Base-by-base conservation (phyloP, 2,888 invertebrate genomes). In the Drosophila pseudotakahashii region DNA sequence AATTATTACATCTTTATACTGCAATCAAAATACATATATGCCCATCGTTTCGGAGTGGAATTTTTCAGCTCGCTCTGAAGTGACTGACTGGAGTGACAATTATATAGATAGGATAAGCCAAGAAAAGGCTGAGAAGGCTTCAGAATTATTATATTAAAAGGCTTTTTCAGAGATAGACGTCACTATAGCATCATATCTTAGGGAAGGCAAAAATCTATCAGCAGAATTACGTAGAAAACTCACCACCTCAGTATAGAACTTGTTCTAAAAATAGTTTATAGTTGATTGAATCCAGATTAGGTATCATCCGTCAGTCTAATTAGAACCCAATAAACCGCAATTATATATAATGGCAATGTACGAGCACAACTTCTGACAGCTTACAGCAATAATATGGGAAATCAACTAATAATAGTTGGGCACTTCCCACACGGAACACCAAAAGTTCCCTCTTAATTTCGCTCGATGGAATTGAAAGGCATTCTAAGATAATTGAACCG, bases 1-100 rank as follows among this genome's bases (percentile, higher is more conserved):
- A 52, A 45, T 10, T 68, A 39, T 66, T 54, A 66, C 64, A 66
- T 45, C 45, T 39, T 66, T 66, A 26, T 26, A 45, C 16, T 68
- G 45, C 16, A 66, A 68, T 66, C 19, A 7, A 13, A 37, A 42
- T 26, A 45, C 16, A 36, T 11, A 36, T 11, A 42, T 19, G 39
- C 26, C 26, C 26, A 26, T n/a, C 34, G 7, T 4, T 13, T 52
- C 7, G 14, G n/a, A 45, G 69, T 66, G 69, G 55, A 68, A 66
- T 34, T 44, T 53, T 66, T 53, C 13, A 53, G 47, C 32, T 30
- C 16, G 30, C 16, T 47, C 37, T n/a, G 36, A 10, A 58, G 34
- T n/a, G 11, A 26, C 10, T 55, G 32, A 48, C 14, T 36, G 36
- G 26, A 48, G 55, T 53, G 30, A 54, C 52, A 57, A 36, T 10